Evolutionary conservation across 1,140 invertebrate species (phyloP), one percentile per base, ranked within the genome.

Genomic region (Ridgeia piscesae): DNA sequence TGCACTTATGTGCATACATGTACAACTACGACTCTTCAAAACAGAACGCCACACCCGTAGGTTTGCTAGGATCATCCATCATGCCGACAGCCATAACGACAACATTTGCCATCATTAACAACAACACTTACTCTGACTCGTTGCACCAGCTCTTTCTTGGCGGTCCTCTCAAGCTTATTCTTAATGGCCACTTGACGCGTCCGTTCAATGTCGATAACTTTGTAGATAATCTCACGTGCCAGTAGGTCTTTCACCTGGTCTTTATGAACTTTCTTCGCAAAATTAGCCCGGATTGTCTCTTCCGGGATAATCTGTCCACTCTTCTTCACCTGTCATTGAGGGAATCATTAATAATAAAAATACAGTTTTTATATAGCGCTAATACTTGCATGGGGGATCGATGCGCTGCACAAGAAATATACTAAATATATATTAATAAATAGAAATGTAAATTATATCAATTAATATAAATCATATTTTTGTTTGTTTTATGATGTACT

Each of bases 181-280:
- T 94, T 94, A 58, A 96, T 95, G 91, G 95, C 95, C 21, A 94
- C 94, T 92, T 96, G 95, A 91, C 95, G 93, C n/a, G 91, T 93
- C 34, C 95, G 93, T 93, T 96, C 95, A 88, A 96, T 93, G 92
- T 96, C 95, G 11, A 96, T 93, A 6, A 95, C 95, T 93, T 96
- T 96, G 93, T 95, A 94, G 8, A 96, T 95, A 35, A 96, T 96
- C 31, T 95, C 95, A 92, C 95, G 95, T 8, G 95, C 95, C 35
- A 96, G 93, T 35, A 95, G 93, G 58, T 96, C 94, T 58, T 95
- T 95, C 14, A 96, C 95, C 89, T 95, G 95, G 90, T 95, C 94
- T 92, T 94, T 95, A 93, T 96, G 95, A 93, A 96, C 95, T 89
- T 94, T 94, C 6, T 94, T 93, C 4, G 95, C 94, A 94, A 95